Conservation (phyloP, 2,113 vertebrate species). For the Athene cunicularia region DNA sequence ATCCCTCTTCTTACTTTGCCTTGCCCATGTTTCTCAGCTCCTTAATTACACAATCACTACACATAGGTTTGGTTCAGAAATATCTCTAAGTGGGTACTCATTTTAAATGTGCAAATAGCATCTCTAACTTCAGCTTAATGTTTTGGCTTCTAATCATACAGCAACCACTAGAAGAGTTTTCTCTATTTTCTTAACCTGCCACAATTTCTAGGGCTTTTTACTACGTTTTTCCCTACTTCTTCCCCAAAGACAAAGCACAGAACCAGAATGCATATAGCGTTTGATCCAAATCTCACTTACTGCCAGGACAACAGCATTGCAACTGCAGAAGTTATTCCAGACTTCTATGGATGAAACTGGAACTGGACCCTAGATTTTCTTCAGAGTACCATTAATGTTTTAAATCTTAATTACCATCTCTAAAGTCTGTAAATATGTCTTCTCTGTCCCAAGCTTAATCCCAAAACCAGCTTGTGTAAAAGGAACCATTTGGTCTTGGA, state of each 20-base stretch:
- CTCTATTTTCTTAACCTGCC: background rate
- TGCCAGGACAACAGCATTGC: background rate
- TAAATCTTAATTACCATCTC: background rate
- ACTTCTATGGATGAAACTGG: background rate
- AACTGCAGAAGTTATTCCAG: background rate
- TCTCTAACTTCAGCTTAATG: background rate
- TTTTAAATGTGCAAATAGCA: slow-evolving; percentile 4
- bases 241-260: background rate
- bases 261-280: fast-evolving
- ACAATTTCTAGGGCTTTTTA: background rate
- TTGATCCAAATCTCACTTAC: background rate
- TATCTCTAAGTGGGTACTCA: background rate
- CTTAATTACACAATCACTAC: background rate
- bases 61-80: background rate
- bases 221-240: background rate
- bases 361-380: background rate
- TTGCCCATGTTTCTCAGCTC: background rate
- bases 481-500: fast-evolving
- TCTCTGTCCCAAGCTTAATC: background rate
- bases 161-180: background rate
- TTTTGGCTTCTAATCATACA: background rate
- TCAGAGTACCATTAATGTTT: fast-evolving
- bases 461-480: background rate
- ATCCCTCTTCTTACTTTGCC: slow-evolving; percentile 23
- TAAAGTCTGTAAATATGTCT: fast-evolving